Base-by-base conservation (phyloP, 2,888 invertebrate genomes). In the Drosophila dives region DNA sequence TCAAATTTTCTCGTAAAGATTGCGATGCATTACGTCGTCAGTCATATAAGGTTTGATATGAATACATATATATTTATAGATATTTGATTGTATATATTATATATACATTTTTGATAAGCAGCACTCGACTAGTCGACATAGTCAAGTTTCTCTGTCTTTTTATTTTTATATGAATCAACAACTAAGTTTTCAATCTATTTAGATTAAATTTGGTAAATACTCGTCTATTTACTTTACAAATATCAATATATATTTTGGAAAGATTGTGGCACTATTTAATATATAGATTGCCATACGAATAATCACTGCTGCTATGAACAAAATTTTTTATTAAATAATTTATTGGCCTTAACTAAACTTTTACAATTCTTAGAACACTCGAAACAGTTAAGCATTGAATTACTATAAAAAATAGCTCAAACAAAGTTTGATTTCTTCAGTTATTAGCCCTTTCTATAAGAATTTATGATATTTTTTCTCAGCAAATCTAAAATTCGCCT, bases 81-180 rank as follows among this genome's bases (percentile, higher is more conserved):
- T 23, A 26, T 26, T n/a, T n/a, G n/a, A n/a, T n/a, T n/a, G n/a
- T n/a, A n/a, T n/a, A n/a, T n/a, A 26, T 26, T 26, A 26, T 12
- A 42, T 20, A 20, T 45, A 3, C 7, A 20, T 36, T 12, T 20
- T 1, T 3, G 20, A 42, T 20, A 6, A 42, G 42, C 20, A 11
- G 11, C 11, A 1, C 0, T 6, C 20, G 12, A 45, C 20, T 12
- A 12, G 1, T 20, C 0, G 1, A 20, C 3, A 0, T 23, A 7
- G 20, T 1, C 7, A 23, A 12, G 12, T 45, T 26, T 26, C 4
- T 26, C 6, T 3, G 3, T 20, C 12, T 12, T 12, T 12, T 3
- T 15, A 0, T 23, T 4, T 4, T 7, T n/a, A n/a, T n/a, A 29
- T 29, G 0, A 29, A 26, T 26, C 0, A 26, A 5, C n/a, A 15